Conservation (phyloP, 2,888 invertebrate species). For the Dyspetes luteomarginatus region DNA sequence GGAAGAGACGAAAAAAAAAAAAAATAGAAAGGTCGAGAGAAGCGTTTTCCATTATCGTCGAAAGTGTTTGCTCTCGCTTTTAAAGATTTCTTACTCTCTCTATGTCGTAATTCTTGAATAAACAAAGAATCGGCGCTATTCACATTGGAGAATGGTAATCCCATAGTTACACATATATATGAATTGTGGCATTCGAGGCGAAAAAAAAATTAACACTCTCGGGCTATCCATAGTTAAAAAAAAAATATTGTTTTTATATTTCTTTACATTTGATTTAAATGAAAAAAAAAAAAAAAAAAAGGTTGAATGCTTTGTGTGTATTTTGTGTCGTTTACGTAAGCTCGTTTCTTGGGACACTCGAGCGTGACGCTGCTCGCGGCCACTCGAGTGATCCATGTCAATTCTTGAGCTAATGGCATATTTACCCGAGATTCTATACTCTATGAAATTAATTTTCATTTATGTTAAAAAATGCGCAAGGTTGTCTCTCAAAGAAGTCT, state of each 20-base stretch:
- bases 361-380: too few relatives aligned
- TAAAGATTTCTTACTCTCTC: constrained; percentile 17
- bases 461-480: too few relatives aligned
- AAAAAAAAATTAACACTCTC: not conserved
- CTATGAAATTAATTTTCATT: too few relatives aligned
- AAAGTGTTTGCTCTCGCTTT: constrained; percentile 15
- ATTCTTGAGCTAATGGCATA: constrained; percentile 15
- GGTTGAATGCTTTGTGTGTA: too few relatives aligned
- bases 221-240: not conserved
- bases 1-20: constrained; percentile 8
- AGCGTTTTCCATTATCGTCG: constrained; percentile 9
- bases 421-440: not conserved
- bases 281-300: too few relatives aligned
- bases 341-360: too few relatives aligned
- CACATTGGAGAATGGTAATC: not conserved
- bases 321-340: too few relatives aligned
- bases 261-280: too few relatives aligned
- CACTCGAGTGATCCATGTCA: not conserved
- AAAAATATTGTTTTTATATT: not conserved
- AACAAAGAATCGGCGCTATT: constrained; percentile 41
- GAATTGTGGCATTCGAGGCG: not conserved
- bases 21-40: not conserved
- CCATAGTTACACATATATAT: too few relatives aligned
- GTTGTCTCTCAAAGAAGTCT: too few relatives aligned
- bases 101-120: constrained; percentile 53